phyloP scores from a whole-genome alignment of 2,888 invertebrate species.

The Acrocera orbiculus region DNA sequence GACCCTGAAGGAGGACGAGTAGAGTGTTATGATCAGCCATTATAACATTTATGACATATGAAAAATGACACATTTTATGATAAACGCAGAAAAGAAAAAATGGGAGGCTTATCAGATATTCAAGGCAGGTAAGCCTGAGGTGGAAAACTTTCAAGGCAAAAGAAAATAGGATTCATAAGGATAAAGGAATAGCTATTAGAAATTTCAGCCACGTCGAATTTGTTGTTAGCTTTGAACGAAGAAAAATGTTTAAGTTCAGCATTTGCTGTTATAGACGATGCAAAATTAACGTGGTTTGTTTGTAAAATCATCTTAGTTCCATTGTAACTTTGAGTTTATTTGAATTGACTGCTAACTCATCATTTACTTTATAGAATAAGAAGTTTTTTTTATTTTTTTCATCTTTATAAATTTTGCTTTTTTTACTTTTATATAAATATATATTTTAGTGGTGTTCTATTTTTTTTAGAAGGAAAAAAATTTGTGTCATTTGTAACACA shows the following conservation, averaged over 20 bases:
- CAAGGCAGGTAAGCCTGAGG: constrained; percentile 10
- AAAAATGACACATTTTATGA: constrained; percentile 10
- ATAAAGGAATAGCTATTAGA: constrained; percentile 1
- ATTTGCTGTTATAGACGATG: constrained; percentile 3
- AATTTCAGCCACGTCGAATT: constrained; percentile 8
- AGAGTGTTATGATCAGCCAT: no score
- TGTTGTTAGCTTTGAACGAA: constrained; percentile 9
- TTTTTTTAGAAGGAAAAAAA: no score
- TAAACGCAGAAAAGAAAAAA: constrained; percentile 4
- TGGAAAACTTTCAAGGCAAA: constrained; percentile 6
- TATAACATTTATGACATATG: constrained; percentile 12
- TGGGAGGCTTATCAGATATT: constrained; percentile 10
- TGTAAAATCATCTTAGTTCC: no score
- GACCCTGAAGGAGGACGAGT: no score
- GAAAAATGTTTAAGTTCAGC: constrained; percentile 7
- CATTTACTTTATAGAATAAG: no score
- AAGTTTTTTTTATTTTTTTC: no score
- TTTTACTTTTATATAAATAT: no score
- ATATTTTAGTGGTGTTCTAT: no score
- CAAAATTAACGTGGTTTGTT: constrained; percentile 4
- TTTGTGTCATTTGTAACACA: no score
- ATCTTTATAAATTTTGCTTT: no score
- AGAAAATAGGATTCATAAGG: constrained; percentile 2
- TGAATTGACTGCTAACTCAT: no score
- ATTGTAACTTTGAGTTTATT: no score